These are phyloP conservation scores for Hyphantria cunea DNA, from an alignment of 1,140 invertebrate genomes.

Conservation along the genomic window DNA sequence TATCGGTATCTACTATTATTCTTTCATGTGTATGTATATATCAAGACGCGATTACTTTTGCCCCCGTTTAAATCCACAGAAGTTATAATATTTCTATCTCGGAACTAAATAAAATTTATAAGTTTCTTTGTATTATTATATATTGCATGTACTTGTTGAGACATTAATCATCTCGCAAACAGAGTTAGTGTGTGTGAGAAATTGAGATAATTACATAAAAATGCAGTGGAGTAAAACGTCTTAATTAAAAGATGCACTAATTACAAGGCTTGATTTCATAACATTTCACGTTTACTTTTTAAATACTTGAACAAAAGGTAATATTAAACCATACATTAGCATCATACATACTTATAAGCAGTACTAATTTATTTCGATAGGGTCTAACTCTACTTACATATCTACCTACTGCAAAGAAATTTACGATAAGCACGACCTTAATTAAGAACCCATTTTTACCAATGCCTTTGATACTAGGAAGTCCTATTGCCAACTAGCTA, in stretches of 20 bases:
- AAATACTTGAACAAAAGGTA: not conserved
- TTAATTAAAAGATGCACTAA: slow-evolving; percentile 1
- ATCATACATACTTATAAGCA: no score
- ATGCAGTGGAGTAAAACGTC: not conserved
- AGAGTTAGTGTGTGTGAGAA: not conserved
- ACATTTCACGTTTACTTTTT: slow-evolving; percentile 2
- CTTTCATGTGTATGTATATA: slow-evolving; percentile 1
- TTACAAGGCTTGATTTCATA: slow-evolving; percentile 1
- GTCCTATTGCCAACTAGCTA: no score
- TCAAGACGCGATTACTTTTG: slow-evolving; percentile 22
- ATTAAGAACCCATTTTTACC: slow-evolving; percentile 47
- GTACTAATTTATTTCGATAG: no score
- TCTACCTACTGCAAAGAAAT: no score
- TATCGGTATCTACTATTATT: slow-evolving; percentile 10
- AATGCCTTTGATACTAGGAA: slow-evolving; percentile 47
- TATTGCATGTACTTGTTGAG: not conserved
- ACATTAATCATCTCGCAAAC: not conserved
- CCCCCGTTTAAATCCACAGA: slow-evolving; percentile 9
- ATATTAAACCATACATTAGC: no score
- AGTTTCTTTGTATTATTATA: not conserved
- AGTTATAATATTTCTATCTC: not conserved
- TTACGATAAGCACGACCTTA: slow-evolving; percentile 54
- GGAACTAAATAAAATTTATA: not conserved
- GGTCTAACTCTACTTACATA: no score
- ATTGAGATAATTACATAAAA: slow-evolving; percentile 6